phyloP scores from a whole-genome alignment of 2,797 vertebrate species.

The Sciurus vulgaris region DNA sequence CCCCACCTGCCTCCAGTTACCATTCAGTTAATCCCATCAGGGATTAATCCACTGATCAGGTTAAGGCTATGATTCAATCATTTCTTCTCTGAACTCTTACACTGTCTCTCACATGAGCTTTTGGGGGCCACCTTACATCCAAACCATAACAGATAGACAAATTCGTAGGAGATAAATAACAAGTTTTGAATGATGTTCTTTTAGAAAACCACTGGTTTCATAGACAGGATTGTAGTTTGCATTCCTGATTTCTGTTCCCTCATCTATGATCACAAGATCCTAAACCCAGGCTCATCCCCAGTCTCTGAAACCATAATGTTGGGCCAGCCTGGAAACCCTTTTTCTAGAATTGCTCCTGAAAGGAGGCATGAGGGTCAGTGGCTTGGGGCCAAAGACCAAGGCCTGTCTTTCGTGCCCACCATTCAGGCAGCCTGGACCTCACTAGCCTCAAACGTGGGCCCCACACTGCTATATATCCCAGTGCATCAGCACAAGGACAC shows the following conservation, averaged over 20 bases:
- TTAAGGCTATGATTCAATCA: too few relatives aligned
- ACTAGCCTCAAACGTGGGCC: not conserved
- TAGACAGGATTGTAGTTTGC: not conserved
- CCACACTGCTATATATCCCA: not conserved
- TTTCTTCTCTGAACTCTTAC: too few relatives aligned
- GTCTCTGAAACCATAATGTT: not conserved
- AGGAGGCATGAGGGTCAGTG: not conserved
- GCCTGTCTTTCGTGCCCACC: not conserved
- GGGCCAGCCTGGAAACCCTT: not conserved
- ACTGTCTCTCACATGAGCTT: too few relatives aligned
- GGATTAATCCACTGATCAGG: too few relatives aligned
- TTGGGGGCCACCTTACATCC: too few relatives aligned
- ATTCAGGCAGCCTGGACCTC: not conserved
- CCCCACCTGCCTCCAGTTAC: too few relatives aligned
- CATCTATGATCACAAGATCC: not conserved
- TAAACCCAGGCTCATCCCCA: not conserved
- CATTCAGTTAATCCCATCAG: too few relatives aligned
- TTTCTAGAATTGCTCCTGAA: not conserved
- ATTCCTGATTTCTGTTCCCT: not conserved
- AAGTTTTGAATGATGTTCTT: not conserved
- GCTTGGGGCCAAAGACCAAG: not conserved
- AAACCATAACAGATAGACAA: not conserved
- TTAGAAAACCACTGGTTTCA: not conserved
- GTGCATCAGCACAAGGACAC: not conserved
- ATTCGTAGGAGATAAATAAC: not conserved